Percentiles rank a stretch among this genome's conserved stretches.
phyloP scores from a whole-genome alignment of 2,888 invertebrate genomes.

The Drosophila kambysellisi region DNA sequence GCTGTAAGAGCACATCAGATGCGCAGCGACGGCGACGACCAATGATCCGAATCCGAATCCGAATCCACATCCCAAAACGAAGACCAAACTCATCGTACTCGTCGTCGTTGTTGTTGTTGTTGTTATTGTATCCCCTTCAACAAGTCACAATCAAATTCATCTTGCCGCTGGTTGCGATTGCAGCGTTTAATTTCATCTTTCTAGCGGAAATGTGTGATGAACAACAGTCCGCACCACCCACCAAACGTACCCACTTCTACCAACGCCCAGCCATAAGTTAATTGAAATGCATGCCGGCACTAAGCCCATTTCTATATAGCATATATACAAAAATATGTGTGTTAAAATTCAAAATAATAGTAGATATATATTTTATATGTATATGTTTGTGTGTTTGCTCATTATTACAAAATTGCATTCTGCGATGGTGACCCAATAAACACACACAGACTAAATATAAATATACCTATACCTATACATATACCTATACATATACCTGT shows the following conservation, averaged over 20 bases:
- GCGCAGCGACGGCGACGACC: conserved; percentile 36
- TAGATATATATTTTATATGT: neutral
- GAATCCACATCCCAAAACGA: conserved; percentile 21
- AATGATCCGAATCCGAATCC: conserved; percentile 42
- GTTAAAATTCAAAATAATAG: conserved; percentile 12
- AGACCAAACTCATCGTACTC: conserved; percentile 9
- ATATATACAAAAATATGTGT: conserved; percentile 5
- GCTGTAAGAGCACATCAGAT: conserved; percentile 53
- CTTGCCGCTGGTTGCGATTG: conserved; percentile 31
- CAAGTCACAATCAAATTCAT: conserved; percentile 57
- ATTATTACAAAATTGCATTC: conserved; percentile 71
- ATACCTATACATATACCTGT: conserved; percentile 1
- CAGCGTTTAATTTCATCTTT: conserved; percentile 52
- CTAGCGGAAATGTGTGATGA: conserved; percentile 59
- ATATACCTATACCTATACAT: neutral
- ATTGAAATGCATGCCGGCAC: conserved; percentile 63
- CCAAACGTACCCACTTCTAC: conserved; percentile 20
- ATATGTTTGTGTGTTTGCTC: conserved; percentile 26
- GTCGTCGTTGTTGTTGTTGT: neutral
- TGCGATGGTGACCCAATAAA: conserved; percentile 62
- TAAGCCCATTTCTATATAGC: conserved; percentile 16
- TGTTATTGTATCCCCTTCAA: conserved; percentile 38
- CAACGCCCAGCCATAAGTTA: conserved; percentile 39
- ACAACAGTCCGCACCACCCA: conserved; percentile 17
- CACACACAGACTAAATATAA: conserved; percentile 1